Percentiles rank a stretch among this genome's conserved stretches.
Conservation (phyloP, 2,113 vertebrate genomes). For the Probosciger aterrimus region DNA sequence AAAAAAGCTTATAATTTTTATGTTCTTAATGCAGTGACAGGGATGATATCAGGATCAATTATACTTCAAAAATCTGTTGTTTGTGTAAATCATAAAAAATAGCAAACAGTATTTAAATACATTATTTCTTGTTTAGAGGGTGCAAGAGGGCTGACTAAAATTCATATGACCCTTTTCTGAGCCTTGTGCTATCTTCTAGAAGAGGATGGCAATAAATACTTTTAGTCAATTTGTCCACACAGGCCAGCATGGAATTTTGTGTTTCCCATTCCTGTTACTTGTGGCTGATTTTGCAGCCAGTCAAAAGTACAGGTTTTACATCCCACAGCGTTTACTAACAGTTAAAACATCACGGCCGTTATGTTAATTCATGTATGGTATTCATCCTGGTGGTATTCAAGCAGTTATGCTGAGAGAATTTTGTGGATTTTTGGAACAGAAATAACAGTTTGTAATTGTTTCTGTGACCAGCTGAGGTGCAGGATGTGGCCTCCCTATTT, state of each 20-base stretch:
- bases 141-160: neutral
- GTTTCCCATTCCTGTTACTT: neutral
- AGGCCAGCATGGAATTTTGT: neutral
- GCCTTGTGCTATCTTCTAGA: neutral
- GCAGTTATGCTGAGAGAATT: neutral
- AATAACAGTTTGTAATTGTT: neutral
- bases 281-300: neutral
- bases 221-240: neutral
- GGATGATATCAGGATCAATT: neutral
- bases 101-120: neutral
- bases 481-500: constrained; percentile 26
- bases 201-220: neutral
- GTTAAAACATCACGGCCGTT: neutral
- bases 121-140: neutral
- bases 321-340: neutral
- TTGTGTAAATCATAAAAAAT: neutral
- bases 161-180: neutral
- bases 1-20: neutral
- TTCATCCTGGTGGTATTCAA: neutral
- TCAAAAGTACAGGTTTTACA: neutral
- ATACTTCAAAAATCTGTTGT: neutral
- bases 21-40: neutral
- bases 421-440: neutral
- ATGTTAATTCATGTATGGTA: neutral
- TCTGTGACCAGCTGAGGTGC: neutral